These are phyloP conservation scores for Busseola fusca DNA, from an alignment of 2,888 invertebrate genomes.

Conservation along the genomic window DNA sequence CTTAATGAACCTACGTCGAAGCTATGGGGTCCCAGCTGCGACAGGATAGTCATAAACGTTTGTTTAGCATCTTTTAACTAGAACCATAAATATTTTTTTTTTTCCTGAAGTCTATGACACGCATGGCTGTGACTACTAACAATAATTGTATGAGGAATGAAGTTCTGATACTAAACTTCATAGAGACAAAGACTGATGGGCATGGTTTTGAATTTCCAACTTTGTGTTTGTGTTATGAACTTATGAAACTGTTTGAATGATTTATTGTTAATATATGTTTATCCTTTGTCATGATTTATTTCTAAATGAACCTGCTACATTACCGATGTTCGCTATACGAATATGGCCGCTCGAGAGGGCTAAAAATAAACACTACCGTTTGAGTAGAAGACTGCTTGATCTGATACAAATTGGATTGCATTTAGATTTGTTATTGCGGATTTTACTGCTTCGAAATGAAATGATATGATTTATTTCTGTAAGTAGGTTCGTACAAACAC, in stretches of 20 bases:
- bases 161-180: conserved; percentile 57
- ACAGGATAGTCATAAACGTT: conserved; percentile 78
- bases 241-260: conserved; percentile 48
- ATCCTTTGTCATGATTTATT: conserved; percentile 56
- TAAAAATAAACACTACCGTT: conserved; percentile 39
- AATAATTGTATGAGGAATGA: conserved; percentile 67
- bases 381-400: conserved; percentile 38
- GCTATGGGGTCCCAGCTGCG: conserved; percentile 73
- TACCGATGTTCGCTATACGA: conserved; percentile 67
- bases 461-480: too few relatives aligned
- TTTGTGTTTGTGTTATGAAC: conserved; percentile 45
- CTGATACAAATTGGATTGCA: conserved; percentile 26
- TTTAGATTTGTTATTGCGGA: conserved; percentile 39
- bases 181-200: conserved; percentile 39
- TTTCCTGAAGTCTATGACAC: conserved; percentile 70
- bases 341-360: conserved; percentile 28
- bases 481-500: too few relatives aligned
- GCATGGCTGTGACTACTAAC: conserved; percentile 82
- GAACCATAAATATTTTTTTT: conserved; percentile 51
- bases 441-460: conserved; percentile 32
- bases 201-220: conserved; percentile 58
- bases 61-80: conserved; percentile 62
- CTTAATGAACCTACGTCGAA: conserved; percentile 73
- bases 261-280: conserved; percentile 52
- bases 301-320: conserved; percentile 50